These are phyloP conservation scores for Steatocranus sp. DNA, from an alignment of 2,797 vertebrate genomes.

Conservation along the genomic window DNA sequence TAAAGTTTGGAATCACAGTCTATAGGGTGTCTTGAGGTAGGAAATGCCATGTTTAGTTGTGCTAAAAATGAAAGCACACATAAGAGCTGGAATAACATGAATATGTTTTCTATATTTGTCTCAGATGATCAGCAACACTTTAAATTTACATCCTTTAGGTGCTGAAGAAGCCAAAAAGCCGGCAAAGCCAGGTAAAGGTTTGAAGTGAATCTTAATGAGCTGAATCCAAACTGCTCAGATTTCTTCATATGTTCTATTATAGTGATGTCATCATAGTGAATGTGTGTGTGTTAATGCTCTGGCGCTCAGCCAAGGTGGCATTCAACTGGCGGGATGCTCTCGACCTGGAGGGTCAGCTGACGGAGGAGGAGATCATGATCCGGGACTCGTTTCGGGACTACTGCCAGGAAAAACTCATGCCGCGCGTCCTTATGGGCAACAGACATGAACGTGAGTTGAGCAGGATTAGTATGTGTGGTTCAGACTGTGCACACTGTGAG, in stretches of 20 bases:
- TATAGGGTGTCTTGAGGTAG: not conserved
- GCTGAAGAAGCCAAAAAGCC: slow-evolving; percentile 49
- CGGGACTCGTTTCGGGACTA: slow-evolving; percentile 84
- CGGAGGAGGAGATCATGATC: slow-evolving; percentile 89
- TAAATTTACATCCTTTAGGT: slow-evolving; percentile 30
- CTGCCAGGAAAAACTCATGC: slow-evolving; percentile 89
- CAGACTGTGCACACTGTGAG: not conserved
- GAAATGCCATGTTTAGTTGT: not conserved
- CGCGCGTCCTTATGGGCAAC: slow-evolving; percentile 85
- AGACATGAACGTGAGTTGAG: slow-evolving; percentile 79
- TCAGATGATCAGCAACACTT: not conserved
- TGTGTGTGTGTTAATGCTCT: not conserved
- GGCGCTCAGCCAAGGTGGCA: slow-evolving; percentile 63
- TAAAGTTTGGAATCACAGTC: not conserved
- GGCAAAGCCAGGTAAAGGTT: slow-evolving; percentile 29
- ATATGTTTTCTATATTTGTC: not conserved
- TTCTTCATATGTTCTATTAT: not conserved
- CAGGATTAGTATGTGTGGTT: not conserved
- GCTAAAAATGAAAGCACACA: not conserved
- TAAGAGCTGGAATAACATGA: not conserved
- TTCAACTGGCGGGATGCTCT: slow-evolving; percentile 86
- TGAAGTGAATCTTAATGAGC: not conserved
- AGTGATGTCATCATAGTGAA: slow-evolving; percentile 22
- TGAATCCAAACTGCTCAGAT: not conserved
- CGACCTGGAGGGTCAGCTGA: slow-evolving; percentile 80